Conservation (phyloP, 1,140 invertebrate genomes). For the Drosophila obscura region DNA sequence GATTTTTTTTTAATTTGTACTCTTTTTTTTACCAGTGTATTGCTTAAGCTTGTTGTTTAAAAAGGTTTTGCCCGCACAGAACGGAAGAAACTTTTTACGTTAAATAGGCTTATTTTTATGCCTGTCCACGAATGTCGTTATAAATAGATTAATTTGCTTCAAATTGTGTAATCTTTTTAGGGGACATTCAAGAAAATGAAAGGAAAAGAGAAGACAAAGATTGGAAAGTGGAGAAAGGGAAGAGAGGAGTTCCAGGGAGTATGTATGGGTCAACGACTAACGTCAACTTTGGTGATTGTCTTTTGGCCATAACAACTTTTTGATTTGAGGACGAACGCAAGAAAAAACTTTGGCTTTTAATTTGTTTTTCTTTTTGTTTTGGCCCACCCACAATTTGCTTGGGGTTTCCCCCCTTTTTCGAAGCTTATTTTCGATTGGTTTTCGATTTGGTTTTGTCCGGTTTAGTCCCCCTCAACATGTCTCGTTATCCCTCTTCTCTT, state of each 20-base stretch:
- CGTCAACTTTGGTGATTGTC: conserved; percentile 63
- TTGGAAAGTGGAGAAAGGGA: too few species aligned
- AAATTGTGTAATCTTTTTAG: conserved; percentile 70
- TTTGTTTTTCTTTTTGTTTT: conserved; percentile 52
- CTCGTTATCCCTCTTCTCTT: too few species aligned
- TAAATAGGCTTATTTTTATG: conserved; percentile 74
- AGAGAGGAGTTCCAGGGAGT: not conserved
- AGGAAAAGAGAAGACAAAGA: too few species aligned
- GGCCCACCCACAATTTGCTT: not conserved
- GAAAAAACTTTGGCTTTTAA: conserved; percentile 60
- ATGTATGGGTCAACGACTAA: conserved; percentile 11
- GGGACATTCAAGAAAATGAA: too few species aligned
- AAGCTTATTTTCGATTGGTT: conserved; percentile 66
- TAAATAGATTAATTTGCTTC: conserved; percentile 79
- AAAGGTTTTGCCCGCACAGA: conserved; percentile 37
- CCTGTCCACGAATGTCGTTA: conserved; percentile 65
- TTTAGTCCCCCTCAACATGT: not conserved
- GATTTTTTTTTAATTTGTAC: too few species aligned
- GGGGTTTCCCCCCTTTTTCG: conserved; percentile 12
- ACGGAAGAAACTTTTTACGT: conserved; percentile 35
- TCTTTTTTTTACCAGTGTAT: not conserved
- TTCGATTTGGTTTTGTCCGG: conserved; percentile 61
- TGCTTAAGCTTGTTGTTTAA: conserved; percentile 20
- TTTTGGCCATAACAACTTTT: conserved; percentile 74
- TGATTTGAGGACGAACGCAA: conserved; percentile 58